Percentiles rank a stretch among this genome's conserved stretches.
These are phyloP conservation scores for Patella ulyssiponensis DNA, from an alignment of 2,888 invertebrate genomes.

Conservation along the genomic window DNA sequence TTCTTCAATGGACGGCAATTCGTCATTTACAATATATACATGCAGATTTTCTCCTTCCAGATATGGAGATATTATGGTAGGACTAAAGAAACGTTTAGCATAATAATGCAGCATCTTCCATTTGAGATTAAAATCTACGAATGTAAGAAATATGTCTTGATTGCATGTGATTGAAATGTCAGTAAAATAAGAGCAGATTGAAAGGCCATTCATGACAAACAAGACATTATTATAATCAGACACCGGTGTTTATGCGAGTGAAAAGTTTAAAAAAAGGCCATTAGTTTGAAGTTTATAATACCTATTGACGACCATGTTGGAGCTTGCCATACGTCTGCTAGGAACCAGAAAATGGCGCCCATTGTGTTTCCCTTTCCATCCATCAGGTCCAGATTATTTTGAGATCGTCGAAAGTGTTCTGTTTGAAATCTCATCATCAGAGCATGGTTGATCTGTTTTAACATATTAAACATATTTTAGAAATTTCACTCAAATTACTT, in stretches of 20 bases:
- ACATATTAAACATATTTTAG: background rate
- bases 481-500: too few relatives aligned
- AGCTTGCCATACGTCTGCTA: conserved; percentile 97
- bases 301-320: conserved; percentile 83
- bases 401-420: conserved; percentile 74
- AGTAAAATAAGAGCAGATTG: background rate
- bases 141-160: background rate
- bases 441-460: conserved; percentile 79
- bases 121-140: conserved; percentile 80
- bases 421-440: conserved; percentile 87
- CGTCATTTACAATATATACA: conserved; percentile 57
- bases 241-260: too few relatives aligned
- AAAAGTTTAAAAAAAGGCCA: too few relatives aligned
- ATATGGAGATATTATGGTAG: conserved; percentile 71
- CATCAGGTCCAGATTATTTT: conserved; percentile 42
- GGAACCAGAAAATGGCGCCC: conserved; percentile 97
- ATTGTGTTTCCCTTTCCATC: conserved; percentile 82
- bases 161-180: background rate
- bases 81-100: conserved; percentile 86
- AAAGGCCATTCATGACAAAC: background rate
- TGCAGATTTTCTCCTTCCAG: conserved; percentile 51
- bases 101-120: conserved; percentile 95
- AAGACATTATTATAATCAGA: background rate
- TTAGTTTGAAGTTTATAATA: conserved; percentile 19
- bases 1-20: conserved; percentile 45